Conservation (phyloP, 2,888 invertebrate species). For the Xanthostigma xanthostigma region DNA sequence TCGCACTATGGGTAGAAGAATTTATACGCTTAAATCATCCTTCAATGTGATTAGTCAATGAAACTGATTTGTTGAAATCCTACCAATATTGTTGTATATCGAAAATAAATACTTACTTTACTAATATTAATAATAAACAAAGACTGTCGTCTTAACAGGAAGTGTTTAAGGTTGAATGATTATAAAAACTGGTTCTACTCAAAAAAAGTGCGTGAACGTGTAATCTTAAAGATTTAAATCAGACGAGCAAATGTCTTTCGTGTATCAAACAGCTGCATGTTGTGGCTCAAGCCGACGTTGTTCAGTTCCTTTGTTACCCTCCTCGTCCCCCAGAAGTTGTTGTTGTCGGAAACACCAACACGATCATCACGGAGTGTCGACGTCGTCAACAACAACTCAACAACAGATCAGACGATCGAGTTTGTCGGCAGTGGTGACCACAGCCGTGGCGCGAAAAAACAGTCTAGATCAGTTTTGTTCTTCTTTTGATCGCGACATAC, state of each 20-base stretch:
- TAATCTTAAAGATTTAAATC: background rate
- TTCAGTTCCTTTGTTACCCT: background rate
- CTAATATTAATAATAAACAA: too few species aligned
- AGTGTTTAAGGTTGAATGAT: too few species aligned
- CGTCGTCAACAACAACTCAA: constrained; percentile 31
- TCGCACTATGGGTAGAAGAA: too few species aligned
- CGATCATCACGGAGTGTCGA: constrained; percentile 13
- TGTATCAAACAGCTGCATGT: constrained; percentile 39
- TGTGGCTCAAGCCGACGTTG: constrained; percentile 23
- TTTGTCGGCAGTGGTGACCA: background rate
- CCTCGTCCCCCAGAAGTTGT: constrained; percentile 17
- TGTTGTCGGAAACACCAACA: constrained; percentile 19
- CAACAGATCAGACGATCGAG: background rate
- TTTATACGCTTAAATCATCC: too few species aligned
- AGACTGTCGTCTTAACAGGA: too few species aligned
- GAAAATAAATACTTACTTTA: too few species aligned
- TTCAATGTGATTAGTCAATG: too few species aligned
- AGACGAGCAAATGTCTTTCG: constrained; percentile 32
- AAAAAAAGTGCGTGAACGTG: background rate
- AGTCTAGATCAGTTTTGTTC: too few species aligned
- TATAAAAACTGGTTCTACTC: too few species aligned
- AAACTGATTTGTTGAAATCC: too few species aligned
- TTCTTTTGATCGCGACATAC: too few species aligned
- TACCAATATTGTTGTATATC: too few species aligned
- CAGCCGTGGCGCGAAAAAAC: background rate